Base-by-base conservation (phyloP, 2,888 invertebrate species). In the Acleris sparsana region DNA sequence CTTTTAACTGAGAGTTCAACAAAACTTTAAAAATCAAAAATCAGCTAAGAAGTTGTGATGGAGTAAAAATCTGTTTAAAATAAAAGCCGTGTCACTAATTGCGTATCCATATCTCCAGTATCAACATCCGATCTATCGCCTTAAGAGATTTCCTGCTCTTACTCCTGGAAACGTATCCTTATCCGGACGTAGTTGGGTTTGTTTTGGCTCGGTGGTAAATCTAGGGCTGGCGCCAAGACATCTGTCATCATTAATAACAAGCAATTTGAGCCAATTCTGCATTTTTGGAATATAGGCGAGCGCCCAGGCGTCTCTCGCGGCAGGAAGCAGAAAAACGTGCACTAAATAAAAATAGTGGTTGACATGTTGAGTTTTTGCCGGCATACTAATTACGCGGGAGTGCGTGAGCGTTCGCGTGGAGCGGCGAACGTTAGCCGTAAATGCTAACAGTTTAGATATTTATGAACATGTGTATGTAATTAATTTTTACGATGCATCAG, bases 231-330 rank as follows among this genome's bases (percentile, higher is more conserved):
- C 92, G 92, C 92, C 86, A 89, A 85, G 85, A 87, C 92, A 92
- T 92, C 91, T 91, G 91, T 92, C 92, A 91, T 92, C 89, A 89
- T 91, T 92, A 90, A 91, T 89, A 92, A 90, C 86, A 86, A 89
- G 89, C 91, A 91, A 92, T 92, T 91, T 89, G 89, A 90, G 88
- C 78, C 89, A 91, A 91, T 91, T 91, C 87, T 82, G 89, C 88
- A 91, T 92, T 88, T 92, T 92, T 89, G 83, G 86, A 90, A 91
- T 90, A 84, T 79, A 80, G 75, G 75, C 79, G 82, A 85, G 85
- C 84, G 83, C 79, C 85, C 87, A 86, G 84, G 89, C 89, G 86
- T 88, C 88, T 85, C 84, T 82, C 81, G 76, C 79, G 78, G 79
- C 90, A 89, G 92, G 92, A 92, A 89, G 89, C 80, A 86, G 82